Evolutionary conservation across 2,888 invertebrate species (phyloP).

Genomic region (Toxonevra muliebris): DNA sequence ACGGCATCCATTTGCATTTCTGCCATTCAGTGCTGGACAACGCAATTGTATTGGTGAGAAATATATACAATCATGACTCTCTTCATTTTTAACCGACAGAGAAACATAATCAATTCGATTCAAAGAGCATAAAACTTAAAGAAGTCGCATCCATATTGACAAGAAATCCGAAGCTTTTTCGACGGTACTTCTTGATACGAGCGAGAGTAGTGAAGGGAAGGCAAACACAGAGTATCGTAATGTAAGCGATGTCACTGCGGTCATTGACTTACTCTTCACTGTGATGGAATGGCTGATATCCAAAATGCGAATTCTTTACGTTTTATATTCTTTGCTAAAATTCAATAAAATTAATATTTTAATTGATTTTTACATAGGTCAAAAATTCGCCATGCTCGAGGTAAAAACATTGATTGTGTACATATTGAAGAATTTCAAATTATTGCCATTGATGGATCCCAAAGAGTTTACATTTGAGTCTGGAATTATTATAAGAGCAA

Average conservation of each 20-base stretch:
- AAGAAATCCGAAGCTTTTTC: too few species aligned
- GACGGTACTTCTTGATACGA: too few species aligned
- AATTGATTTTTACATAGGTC: slow-evolving; percentile 36
- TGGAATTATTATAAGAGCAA: slow-evolving; percentile 41
- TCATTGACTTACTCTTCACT: too few species aligned
- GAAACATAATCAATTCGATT: slow-evolving; percentile 31
- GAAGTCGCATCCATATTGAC: too few species aligned
- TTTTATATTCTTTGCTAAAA: too few species aligned
- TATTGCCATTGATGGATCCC: slow-evolving; percentile 41
- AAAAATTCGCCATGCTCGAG: slow-evolving; percentile 56
- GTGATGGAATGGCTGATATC: too few species aligned
- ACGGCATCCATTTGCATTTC: slow-evolving; percentile 54
- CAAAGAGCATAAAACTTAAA: slow-evolving; percentile 25
- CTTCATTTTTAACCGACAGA: slow-evolving; percentile 24
- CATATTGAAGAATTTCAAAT: slow-evolving; percentile 47
- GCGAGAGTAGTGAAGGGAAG: too few species aligned
- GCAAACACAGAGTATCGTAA: too few species aligned
- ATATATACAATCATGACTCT: slow-evolving; percentile 25
- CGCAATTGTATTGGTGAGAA: slow-evolving; percentile 59
- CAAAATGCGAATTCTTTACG: neutral
- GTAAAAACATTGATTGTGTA: slow-evolving; percentile 52
- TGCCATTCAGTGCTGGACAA: slow-evolving; percentile 62
- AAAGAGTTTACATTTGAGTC: slow-evolving; percentile 37
- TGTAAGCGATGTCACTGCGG: too few species aligned
- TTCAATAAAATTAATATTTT: neutral